Evolutionary conservation across 2,113 vertebrate genomes (phyloP), one percentile per base, ranked within the genome.

Genomic region (Tricholaema leucomelas): DNA sequence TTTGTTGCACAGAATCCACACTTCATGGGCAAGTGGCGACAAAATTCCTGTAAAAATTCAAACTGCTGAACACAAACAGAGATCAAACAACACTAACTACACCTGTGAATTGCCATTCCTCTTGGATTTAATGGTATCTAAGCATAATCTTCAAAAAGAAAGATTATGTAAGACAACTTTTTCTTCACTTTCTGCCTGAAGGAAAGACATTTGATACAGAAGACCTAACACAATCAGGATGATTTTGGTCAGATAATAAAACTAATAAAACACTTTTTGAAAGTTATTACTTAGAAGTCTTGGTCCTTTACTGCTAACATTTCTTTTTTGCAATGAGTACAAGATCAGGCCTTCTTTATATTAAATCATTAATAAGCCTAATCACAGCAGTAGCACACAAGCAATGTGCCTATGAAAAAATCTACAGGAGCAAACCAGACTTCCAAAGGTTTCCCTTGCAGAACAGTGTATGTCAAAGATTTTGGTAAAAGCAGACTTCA

Each of bases 121-220:
- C 93, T 88, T 81, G 54, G 58, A 84, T 72, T 92, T 75, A 75
- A 61, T 31, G 24, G 24, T 21, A 64, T 65, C 59, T 75, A 60
- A 75, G 28, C 24, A 38, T 52, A 74, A 83, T 60, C 36, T 78
- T 83, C 74, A 52, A 71, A 77, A 10, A 55, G 40, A 85, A 59
- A 75, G 23, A 6, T 67, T 30, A 92, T 74, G 42, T 8, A 83
- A 71, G 36, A 33, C 36, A 78, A 28, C 10, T 23, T 78, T 31
- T 69, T 56, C 25, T 42, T 79, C 6, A 65, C 44, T 82, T 89
- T 42, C 42, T 38, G 54, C 58, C 30, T 38, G 38, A 35, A 58
- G 35, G 42, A 64, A 65, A 75, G 58, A 59, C 33, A 38, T 0
- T 19, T 33, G 28, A 69, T 36, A 40, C 35, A 58, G 48, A 60